Evolutionary conservation across 2,113 vertebrate species (phyloP).

Genomic region (Ophthalmolycus amberensis): DNA sequence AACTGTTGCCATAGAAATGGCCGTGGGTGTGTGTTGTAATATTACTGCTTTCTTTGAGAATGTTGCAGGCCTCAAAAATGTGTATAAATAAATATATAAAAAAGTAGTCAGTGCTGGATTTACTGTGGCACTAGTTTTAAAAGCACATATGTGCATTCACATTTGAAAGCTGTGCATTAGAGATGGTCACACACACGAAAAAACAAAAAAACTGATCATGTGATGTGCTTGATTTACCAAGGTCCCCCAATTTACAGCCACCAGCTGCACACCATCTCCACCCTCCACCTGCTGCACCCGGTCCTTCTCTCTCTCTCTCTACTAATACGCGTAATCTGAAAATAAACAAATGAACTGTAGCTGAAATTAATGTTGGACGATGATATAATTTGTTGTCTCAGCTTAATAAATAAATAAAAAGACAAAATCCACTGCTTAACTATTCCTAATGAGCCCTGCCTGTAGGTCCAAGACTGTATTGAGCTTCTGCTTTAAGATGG

Average conservation of each 20-base stretch:
- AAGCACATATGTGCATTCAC: background rate
- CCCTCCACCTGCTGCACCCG: background rate
- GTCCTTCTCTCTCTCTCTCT: too few relatives aligned
- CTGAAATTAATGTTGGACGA: background rate
- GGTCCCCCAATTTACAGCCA: background rate
- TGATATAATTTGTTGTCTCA: background rate
- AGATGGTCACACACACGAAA: background rate
- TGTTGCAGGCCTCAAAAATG: conserved; percentile 24
- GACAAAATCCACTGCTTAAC: background rate
- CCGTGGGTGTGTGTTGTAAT: conserved; percentile 38
- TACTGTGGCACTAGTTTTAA: background rate
- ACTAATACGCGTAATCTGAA: too few relatives aligned
- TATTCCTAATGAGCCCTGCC: background rate
- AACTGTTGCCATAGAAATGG: conserved; percentile 76
- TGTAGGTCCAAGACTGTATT: background rate
- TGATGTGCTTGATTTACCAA: background rate
- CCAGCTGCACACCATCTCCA: background rate
- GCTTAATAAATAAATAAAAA: background rate
- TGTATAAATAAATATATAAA: conserved; percentile 8
- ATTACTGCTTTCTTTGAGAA: conserved; percentile 36
- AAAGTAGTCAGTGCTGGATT: background rate
- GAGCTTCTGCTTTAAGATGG: background rate
- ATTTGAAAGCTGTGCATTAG: background rate
- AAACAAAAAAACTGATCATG: background rate
- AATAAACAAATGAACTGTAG: too few relatives aligned